phyloP scores from a whole-genome alignment of 2,113 vertebrate genomes.

The Lipophrys pholis region DNA sequence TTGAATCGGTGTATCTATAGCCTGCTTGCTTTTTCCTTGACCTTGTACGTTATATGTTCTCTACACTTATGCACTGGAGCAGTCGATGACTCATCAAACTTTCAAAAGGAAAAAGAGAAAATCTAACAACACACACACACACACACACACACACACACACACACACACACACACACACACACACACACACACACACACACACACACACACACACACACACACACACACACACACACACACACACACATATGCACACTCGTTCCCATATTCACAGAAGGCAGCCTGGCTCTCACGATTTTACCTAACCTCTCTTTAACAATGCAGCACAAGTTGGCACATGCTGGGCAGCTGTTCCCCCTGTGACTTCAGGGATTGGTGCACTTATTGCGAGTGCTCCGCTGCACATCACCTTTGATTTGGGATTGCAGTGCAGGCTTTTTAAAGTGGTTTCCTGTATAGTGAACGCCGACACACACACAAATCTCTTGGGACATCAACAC shows the following conservation, averaged over 20 bases:
- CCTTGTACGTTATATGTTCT: conserved; percentile 8
- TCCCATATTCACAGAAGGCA: conserved; percentile 22
- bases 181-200: too few relatives aligned
- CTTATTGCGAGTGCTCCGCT: conserved; percentile 46
- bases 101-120: conserved; percentile 27
- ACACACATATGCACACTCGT: not conserved
- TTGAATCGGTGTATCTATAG: not conserved
- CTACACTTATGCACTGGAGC: not conserved
- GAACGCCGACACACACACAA: conserved; percentile 22
- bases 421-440: conserved; percentile 27
- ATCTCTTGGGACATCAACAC: conserved; percentile 52
- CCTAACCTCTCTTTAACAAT: conserved; percentile 55
- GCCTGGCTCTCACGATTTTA: conserved; percentile 28
- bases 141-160: too few relatives aligned
- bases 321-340: conserved; percentile 59
- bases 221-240: conserved; percentile 24
- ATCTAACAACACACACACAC: too few relatives aligned
- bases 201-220: too few relatives aligned
- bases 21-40: not conserved
- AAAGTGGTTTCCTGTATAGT: conserved; percentile 33
- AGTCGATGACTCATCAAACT: conserved; percentile 40
- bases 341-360: conserved; percentile 35
- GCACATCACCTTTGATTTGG: conserved; percentile 65
- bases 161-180: too few relatives aligned
- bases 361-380: conserved; percentile 46